Percentiles rank a stretch among this genome's conserved stretches.
Conservation (phyloP, 2,113 vertebrate genomes). For the Azemiops feae region DNA sequence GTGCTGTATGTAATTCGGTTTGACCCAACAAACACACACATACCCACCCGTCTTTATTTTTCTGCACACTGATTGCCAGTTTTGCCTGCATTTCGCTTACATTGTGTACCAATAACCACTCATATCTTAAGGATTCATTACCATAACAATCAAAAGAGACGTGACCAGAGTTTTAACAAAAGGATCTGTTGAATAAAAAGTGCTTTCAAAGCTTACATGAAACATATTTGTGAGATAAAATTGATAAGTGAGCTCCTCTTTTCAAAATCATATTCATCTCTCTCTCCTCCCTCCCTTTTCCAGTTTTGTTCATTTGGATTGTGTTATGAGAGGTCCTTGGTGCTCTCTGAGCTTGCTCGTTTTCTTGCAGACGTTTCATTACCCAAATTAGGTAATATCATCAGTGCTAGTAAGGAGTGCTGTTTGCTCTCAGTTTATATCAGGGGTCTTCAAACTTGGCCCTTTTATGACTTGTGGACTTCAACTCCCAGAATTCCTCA, state of each 20-base stretch:
- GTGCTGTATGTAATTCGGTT: slow-evolving; percentile 53
- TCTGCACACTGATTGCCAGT: slow-evolving; percentile 72
- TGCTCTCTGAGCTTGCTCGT: too few species aligned
- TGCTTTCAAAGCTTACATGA: slow-evolving; percentile 58
- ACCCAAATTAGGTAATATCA: too few species aligned
- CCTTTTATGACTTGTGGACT: too few species aligned
- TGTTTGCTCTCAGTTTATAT: too few species aligned
- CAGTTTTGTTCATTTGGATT: slow-evolving; percentile 8
- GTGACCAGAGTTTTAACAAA: slow-evolving; percentile 60
- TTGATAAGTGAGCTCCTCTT: not conserved
- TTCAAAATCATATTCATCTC: slow-evolving; percentile 34
- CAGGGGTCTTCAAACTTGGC: too few species aligned
- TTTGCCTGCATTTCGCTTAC: slow-evolving; percentile 65
- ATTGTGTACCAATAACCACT: slow-evolving; percentile 49
- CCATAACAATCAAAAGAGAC: slow-evolving; percentile 64
- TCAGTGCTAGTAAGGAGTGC: too few species aligned
- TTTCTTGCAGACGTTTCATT: too few species aligned
- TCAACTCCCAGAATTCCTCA: too few species aligned
- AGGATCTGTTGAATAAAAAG: slow-evolving; percentile 58
- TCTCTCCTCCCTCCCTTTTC: not conserved
- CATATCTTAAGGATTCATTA: slow-evolving; percentile 65
- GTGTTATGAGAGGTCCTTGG: not conserved
- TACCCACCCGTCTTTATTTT: slow-evolving; percentile 58
- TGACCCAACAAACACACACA: not conserved
- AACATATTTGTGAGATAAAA: slow-evolving; percentile 19